Evolutionary conservation across 1,140 invertebrate species (phyloP).

Genomic region (Gonatopus flavifemur): DNA sequence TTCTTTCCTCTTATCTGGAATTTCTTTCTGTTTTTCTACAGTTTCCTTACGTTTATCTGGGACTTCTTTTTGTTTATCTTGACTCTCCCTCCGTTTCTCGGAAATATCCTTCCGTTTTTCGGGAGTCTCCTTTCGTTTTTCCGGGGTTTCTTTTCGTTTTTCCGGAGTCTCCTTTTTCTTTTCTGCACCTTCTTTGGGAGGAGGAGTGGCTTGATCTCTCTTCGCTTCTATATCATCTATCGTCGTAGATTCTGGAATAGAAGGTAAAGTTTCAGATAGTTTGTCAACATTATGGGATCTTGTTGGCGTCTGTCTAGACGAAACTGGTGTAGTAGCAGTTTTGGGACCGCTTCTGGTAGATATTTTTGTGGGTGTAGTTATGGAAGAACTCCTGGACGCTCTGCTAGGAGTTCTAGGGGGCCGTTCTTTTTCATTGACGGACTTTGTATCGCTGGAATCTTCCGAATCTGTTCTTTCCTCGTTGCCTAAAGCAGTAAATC

Average conservation of each 20-base stretch:
- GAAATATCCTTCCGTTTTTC: constrained; percentile 16
- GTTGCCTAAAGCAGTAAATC: too few species aligned
- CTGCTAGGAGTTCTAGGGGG: constrained; percentile 43
- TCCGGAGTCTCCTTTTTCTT: neutral
- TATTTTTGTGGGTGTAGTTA: constrained; percentile 36
- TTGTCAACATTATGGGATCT: constrained; percentile 30
- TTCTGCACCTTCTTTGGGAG: constrained; percentile 8
- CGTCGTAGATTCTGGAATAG: constrained; percentile 21
- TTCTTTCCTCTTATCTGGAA: constrained; percentile 14
- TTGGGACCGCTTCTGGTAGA: constrained; percentile 29
- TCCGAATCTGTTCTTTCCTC: constrained; percentile 1
- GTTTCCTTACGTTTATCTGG: constrained; percentile 14
- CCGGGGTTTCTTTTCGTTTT: constrained; percentile 9
- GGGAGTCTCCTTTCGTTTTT: constrained; percentile 16
- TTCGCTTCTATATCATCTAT: constrained; percentile 22
- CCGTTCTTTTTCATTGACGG: constrained; percentile 32
- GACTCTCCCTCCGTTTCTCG: constrained; percentile 14
- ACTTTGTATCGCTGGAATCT: constrained; percentile 14
- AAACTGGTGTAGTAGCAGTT: constrained; percentile 21
- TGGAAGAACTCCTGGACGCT: constrained; percentile 38
- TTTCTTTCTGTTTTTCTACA: constrained; percentile 20
- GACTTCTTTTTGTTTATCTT: constrained; percentile 10
- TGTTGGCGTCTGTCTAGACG: constrained; percentile 33
- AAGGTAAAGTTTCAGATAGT: constrained; percentile 17
- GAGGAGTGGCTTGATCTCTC: neutral